Conservation (phyloP, 2,113 vertebrate genomes). For the Pardalotus punctatus region DNA sequence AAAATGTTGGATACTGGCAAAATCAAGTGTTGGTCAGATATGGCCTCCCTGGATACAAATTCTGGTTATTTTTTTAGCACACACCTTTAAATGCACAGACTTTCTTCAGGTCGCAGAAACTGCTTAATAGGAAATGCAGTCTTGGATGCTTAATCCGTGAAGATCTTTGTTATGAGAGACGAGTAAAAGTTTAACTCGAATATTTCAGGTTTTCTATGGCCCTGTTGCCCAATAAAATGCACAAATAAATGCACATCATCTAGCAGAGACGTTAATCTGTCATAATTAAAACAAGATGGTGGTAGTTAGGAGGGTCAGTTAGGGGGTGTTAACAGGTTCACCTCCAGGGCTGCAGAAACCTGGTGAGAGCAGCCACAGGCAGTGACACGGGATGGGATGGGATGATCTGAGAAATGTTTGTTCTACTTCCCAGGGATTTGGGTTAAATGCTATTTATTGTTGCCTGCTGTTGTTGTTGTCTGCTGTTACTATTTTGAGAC, state of each 20-base stretch:
- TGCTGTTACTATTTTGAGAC: neutral
- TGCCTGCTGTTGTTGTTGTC: neutral
- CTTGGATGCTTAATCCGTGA: neutral
- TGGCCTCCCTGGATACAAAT: neutral
- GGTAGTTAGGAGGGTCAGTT: neutral
- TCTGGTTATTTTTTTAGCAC: neutral
- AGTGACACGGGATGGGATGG: rapidly evolving
- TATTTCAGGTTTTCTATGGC: neutral
- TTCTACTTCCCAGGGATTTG: neutral
- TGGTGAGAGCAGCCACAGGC: neutral
- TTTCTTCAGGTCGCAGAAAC: neutral
- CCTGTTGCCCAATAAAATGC: neutral
- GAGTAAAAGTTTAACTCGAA: neutral
- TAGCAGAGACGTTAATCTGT: neutral
- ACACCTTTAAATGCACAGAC: rapidly evolving
- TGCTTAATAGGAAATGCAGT: neutral
- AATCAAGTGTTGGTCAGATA: neutral
- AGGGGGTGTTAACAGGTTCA: rapidly evolving
- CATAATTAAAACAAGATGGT: neutral
- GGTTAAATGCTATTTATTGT: neutral
- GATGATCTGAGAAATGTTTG: neutral
- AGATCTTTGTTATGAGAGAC: neutral
- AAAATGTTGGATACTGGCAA: neutral
- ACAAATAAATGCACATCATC: neutral
- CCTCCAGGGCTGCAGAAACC: too few species aligned